Base-by-base conservation (phyloP, 1,140 invertebrate species). In the Hyposmocoma kahamanoa region DNA sequence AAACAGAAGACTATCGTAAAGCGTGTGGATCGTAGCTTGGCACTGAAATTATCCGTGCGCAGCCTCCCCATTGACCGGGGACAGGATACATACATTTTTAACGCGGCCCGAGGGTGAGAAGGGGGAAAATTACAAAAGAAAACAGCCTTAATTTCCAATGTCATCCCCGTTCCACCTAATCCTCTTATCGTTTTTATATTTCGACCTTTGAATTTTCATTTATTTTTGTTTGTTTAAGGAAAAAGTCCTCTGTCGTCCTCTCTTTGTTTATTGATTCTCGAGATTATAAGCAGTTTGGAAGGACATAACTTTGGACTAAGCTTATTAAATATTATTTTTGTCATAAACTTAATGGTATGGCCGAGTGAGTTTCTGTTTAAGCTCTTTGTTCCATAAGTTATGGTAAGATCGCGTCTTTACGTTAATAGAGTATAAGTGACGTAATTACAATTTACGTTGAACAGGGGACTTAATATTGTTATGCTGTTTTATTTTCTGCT, bases 91-190 rank as follows among this genome's bases (percentile, higher is more conserved):
- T 84, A 81, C 79, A 84, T 84, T 83, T 82, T 83, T 83, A 84
- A 84, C 77, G 72, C 69, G 32, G 50, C 68, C 56, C 47, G 48
- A 59, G 68, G 70, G 77, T 65, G 76, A 65, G 56, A 67, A 65
- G 74, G 72, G 67, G 65, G 70, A 68, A 76, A 67, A 81, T 84
- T 80, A 84, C 81, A 83, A 84, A 82, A 80, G 76, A 83, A 84
- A 83, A 83, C 77, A 84, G 66, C 79, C 81, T 83, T 83, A 84
- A 84, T 84, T 84, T 84, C 81, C 77, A 84, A 83, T 83, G 81
- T 84, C 81, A 84, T 84, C 81, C 81, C 81, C 79, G 79, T 75
- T 78, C 73, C 76, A 67, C 71, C 74, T 84, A 84, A 84, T 84
- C 81, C 71, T 81, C 81, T 84, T 84, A 84, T 81, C 77, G 73